Percentiles rank a stretch among this genome's conserved stretches.
These are phyloP conservation scores for Nysson spinosus DNA, from an alignment of 2,888 invertebrate genomes.

Conservation along the genomic window DNA sequence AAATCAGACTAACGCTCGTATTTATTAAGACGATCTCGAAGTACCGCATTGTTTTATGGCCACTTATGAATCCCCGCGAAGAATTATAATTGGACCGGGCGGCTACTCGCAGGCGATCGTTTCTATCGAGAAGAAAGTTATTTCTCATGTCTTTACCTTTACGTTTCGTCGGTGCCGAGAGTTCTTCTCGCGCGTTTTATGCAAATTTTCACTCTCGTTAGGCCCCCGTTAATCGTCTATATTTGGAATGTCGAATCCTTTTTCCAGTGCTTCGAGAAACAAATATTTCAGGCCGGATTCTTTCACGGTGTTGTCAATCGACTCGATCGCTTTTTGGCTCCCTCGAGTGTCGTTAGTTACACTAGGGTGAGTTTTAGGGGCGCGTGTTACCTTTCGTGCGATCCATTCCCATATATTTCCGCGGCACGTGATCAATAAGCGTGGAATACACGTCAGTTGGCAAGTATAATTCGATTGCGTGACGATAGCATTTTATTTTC, in stretches of 20 bases:
- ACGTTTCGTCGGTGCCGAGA: not conserved
- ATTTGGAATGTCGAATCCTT: not conserved
- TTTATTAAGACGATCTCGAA: not conserved
- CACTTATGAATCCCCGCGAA: not conserved
- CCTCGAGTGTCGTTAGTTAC: constrained; percentile 12
- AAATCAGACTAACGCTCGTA: constrained; percentile 1
- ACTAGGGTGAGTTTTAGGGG: constrained; percentile 2
- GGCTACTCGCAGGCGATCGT: constrained; percentile 12
- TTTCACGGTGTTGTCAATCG: not conserved
- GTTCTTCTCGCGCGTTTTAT: constrained; percentile 7
- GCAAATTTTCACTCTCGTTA: constrained; percentile 11
- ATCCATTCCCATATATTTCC: not conserved
- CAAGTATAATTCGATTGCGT: constrained; percentile 15
- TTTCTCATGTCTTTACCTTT: not conserved
- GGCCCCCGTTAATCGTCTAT: not conserved
- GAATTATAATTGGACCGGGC: constrained; percentile 16
- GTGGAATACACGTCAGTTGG: constrained; percentile 38
- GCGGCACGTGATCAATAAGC: constrained; percentile 44
- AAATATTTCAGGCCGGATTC: not conserved
- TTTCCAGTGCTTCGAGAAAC: constrained; percentile 1
- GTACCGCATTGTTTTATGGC: not conserved
- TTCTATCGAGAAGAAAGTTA: constrained; percentile 23
- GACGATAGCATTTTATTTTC: not conserved
- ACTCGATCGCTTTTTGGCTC: not conserved
- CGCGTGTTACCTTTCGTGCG: constrained; percentile 9